Base-by-base conservation (phyloP, 2,888 invertebrate species). In the Morpho deidamia region DNA sequence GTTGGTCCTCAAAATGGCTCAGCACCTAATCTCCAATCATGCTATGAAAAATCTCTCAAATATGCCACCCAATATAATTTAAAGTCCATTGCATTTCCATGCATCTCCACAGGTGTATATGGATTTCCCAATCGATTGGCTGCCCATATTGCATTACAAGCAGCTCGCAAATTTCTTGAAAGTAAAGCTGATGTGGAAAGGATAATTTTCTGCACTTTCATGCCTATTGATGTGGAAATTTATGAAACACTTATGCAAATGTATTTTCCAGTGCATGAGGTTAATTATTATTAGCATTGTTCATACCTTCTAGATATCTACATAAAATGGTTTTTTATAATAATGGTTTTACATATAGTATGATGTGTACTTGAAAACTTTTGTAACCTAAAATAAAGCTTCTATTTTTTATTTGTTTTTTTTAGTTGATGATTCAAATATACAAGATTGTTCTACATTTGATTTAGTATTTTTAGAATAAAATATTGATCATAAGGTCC, bases 81-180 rank as follows among this genome's bases (percentile, higher is more conserved):
- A 2, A 84, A 85, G 44, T 91, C 94, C 7, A 91, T 96, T 44
- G 96, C 97, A 0, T 97, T 97, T 74, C 97, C 97, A 0, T 97
- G 97, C 72, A 95, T 97, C 70, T 95, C 96, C 0, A 97, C 97
- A 5, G 97, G 97, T n/a, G 91, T 97, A 59, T 97, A 96, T 75
- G 96, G 96, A 0, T 97, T 96, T 77, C 97, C 97, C 0, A 94
- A 94, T 72, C 91, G 92, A 56, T 80, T 92, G 37, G 97, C 97
- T 0, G 94, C 95, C 0, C 92, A 93, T 65, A 92, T 96, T 5
- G 96, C 96, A 3, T 73, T 95, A 7, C 76, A 82, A 23, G 92
- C 93, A 1, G 92, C 95, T 0, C 87, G 95, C 62, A 88, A 91
- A 53, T 93, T 92, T 72, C 83, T 97, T 37, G 91, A 92, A 70